Percentiles rank a stretch among this genome's conserved stretches.
These are phyloP conservation scores for Zaprionus kolodkinae DNA, from an alignment of 1,140 invertebrate species.

Conservation along the genomic window DNA sequence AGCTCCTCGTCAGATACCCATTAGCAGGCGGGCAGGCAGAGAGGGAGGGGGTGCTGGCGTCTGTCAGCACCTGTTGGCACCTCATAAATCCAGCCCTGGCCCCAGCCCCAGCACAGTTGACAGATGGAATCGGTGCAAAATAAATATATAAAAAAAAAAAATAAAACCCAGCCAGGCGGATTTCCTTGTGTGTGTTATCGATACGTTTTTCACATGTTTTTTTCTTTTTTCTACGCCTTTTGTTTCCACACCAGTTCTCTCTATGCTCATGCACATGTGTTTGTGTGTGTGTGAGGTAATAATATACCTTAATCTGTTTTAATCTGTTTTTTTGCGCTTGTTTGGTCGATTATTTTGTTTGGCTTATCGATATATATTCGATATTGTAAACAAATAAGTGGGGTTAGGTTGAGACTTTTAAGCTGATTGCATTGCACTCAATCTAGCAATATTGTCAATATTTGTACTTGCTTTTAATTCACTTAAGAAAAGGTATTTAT, in stretches of 20 bases:
- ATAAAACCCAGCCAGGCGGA: not conserved
- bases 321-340: not conserved
- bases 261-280: not conserved
- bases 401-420: too few relatives aligned
- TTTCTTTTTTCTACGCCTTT: not conserved
- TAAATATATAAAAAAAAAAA: not conserved
- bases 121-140: slow-evolving; percentile 17
- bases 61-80: slow-evolving; percentile 25
- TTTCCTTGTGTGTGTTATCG: not conserved
- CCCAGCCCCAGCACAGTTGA: slow-evolving; percentile 17
- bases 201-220: slow-evolving; percentile 5
- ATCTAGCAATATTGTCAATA: too few relatives aligned
- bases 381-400: not conserved
- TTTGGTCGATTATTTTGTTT: not conserved
- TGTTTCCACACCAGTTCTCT: not conserved
- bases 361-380: not conserved
- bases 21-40: not conserved
- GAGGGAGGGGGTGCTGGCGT: not conserved
- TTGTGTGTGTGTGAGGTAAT: not conserved
- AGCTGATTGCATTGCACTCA: too few relatives aligned
- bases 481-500: too few relatives aligned
- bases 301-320: not conserved
- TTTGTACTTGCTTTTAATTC: too few relatives aligned
- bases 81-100: slow-evolving; percentile 16
- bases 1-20: slow-evolving; percentile 13